Evolutionary conservation across 2,113 vertebrate species (phyloP), one percentile per base, ranked within the genome.

Genomic region (Odontophorus gujanensis): DNA sequence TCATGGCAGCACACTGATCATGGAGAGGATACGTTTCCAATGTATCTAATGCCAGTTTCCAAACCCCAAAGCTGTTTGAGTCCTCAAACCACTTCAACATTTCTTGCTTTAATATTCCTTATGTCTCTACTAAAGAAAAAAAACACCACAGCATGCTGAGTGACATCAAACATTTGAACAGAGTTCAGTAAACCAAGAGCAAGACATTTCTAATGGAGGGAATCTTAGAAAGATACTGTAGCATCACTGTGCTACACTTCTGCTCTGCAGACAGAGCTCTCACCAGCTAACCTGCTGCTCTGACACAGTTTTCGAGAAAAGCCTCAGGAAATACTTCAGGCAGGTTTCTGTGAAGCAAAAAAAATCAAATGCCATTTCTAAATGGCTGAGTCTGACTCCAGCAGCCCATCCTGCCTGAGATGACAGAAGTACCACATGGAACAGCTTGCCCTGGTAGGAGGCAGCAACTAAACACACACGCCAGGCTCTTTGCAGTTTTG

Each of bases 231-330:
- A 93, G 85, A 77, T 43, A 79, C 38, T 65, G 63, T 13, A 59
- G 57, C 83, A 80, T 77, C 79, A 87, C 32, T 4, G 9, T 67
- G 51, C 68, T 85, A 88, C 79, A 87, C 77, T 68, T 78, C 85
- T 53, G 10, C 24, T 62, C 87, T 75, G 34, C 1, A 74, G 75
- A 66, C 48, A 66, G 17, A 86, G 68, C 43, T 79, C 71, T 9
- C 85, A 48, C 48, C 24, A 45, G 48, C 53, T 86, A 67, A 67
- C 80, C 67, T 3, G 1, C 74, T 61, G 57, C 9, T 3, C 48
- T 93, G 85, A 81, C 86, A 90, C 20, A 65, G 83, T 87, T 96
- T 93, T 87, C 59, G 82, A 93, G 81, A 91, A 93, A 90, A 94
- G 80, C 94, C 69, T 59, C 92, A 77, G 92, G 91, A 96, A 96